Percentiles rank a stretch among this genome's conserved stretches.
phyloP scores from a whole-genome alignment of 1,140 invertebrate species.

The Caerostris extrusa region DNA sequence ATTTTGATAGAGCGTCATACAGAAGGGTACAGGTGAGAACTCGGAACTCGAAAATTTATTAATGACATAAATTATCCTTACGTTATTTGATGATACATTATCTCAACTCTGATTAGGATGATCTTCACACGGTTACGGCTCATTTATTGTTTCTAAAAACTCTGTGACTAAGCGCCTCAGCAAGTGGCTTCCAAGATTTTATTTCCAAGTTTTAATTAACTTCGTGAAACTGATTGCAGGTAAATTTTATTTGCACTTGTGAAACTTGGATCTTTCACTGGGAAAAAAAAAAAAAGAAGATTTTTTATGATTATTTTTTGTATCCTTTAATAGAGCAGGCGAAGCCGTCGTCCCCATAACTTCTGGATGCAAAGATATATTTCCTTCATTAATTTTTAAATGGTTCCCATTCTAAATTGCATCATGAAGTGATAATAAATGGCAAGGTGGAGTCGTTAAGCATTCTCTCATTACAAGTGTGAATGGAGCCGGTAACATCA shows the following conservation, averaged over 20 bases:
- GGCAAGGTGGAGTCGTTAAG: constrained; percentile 57
- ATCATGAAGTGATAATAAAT: constrained; percentile 72
- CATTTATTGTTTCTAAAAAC: constrained; percentile 43
- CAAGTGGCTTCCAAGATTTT: constrained; percentile 4
- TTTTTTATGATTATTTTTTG: background rate
- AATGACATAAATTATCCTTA: constrained; percentile 71
- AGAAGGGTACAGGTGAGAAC: constrained; percentile 56
- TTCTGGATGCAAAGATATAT: constrained; percentile 68
- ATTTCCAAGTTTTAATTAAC: constrained; percentile 67
- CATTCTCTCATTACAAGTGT: constrained; percentile 65
- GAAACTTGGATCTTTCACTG: constrained; percentile 59
- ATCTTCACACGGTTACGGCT: constrained; percentile 44
- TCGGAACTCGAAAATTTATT: constrained; percentile 59
- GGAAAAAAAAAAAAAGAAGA: constrained; percentile 48
- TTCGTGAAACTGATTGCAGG: constrained; percentile 64
- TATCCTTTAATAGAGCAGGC: background rate
- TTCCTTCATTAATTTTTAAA: constrained; percentile 73
- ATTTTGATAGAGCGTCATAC: constrained; percentile 45
- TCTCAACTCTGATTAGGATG: constrained; percentile 56
- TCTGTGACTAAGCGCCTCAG: constrained; percentile 41
- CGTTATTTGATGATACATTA: constrained; percentile 69
- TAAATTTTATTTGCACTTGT: constrained; percentile 63
- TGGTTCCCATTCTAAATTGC: constrained; percentile 59
- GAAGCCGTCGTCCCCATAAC: constrained; percentile 30
- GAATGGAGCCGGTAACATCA: constrained; percentile 65